phyloP scores from a whole-genome alignment of 2,888 invertebrate genomes.

The Aproaerema taeniolella region DNA sequence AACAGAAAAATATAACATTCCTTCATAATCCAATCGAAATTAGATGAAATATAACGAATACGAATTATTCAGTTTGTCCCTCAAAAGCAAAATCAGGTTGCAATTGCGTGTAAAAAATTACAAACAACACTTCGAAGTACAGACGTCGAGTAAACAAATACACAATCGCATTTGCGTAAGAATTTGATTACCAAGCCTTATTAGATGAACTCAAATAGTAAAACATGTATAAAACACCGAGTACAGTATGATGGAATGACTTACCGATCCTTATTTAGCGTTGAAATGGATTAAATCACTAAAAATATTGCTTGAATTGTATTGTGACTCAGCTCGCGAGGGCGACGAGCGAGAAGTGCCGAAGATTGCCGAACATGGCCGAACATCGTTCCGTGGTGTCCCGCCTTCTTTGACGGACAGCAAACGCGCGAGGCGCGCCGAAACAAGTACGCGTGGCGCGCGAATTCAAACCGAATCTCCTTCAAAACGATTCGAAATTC shows the following conservation, averaged over 20 bases:
- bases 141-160: constrained; percentile 25
- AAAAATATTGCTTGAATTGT: constrained; percentile 22
- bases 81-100: too few relatives aligned
- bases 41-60: too few relatives aligned
- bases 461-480: constrained; percentile 25
- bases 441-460: constrained; percentile 53
- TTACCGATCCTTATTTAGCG: constrained; percentile 36
- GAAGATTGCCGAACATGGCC: constrained; percentile 52
- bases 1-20: background rate
- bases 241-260: constrained; percentile 29
- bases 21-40: too few relatives aligned
- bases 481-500: constrained; percentile 34
- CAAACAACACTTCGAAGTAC: constrained; percentile 22
- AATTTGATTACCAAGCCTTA: constrained; percentile 4
- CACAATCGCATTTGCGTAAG: constrained; percentile 12
- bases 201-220: constrained; percentile 8
- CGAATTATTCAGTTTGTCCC: too few relatives aligned
- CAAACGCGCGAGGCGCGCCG: constrained; percentile 57
- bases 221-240: constrained; percentile 17
- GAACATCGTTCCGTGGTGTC: constrained; percentile 35
- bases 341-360: constrained; percentile 40
- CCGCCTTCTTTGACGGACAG: constrained; percentile 52
- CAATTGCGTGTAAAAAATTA: background rate
- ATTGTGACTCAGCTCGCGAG: constrained; percentile 59
- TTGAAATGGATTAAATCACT: constrained; percentile 28